phyloP scores from a whole-genome alignment of 2,888 invertebrate species.

The Girardia tigrina region DNA sequence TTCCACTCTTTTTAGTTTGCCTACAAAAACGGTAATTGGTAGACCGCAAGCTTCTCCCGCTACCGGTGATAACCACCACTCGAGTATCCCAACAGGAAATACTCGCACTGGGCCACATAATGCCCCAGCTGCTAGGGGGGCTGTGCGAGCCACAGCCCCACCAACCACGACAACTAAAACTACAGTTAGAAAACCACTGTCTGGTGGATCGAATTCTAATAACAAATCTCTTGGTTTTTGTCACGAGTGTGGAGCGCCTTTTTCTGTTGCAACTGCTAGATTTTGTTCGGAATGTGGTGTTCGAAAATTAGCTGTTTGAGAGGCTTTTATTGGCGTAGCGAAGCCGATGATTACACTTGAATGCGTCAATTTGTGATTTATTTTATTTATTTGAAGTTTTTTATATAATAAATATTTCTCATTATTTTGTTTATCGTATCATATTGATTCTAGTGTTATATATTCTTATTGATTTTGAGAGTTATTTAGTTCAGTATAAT shows the following conservation, averaged over 20 bases:
- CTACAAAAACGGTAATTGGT: background rate
- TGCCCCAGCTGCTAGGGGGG: background rate
- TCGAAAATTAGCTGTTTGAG: background rate
- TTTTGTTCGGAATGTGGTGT: constrained; percentile 5
- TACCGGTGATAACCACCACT: background rate
- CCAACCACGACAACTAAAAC: background rate
- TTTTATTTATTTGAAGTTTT: too few relatives aligned
- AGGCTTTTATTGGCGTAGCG: too few relatives aligned
- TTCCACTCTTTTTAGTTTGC: background rate
- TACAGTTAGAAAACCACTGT: background rate
- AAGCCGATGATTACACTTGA: too few relatives aligned
- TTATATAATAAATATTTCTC: too few relatives aligned
- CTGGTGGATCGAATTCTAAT: background rate
- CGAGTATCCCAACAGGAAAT: background rate
- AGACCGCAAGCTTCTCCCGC: background rate
- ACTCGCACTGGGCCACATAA: background rate
- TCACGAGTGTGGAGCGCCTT: background rate
- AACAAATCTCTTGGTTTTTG: background rate
- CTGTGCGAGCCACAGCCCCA: background rate
- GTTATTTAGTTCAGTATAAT: too few relatives aligned
- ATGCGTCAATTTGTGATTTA: too few relatives aligned
- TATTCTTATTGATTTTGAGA: too few relatives aligned
- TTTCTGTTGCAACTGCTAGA: background rate
- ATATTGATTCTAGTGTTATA: too few relatives aligned
- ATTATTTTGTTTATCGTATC: too few relatives aligned